Evolutionary conservation across 2,113 vertebrate species (phyloP).

Genomic region (Motacilla tschutschensis): DNA sequence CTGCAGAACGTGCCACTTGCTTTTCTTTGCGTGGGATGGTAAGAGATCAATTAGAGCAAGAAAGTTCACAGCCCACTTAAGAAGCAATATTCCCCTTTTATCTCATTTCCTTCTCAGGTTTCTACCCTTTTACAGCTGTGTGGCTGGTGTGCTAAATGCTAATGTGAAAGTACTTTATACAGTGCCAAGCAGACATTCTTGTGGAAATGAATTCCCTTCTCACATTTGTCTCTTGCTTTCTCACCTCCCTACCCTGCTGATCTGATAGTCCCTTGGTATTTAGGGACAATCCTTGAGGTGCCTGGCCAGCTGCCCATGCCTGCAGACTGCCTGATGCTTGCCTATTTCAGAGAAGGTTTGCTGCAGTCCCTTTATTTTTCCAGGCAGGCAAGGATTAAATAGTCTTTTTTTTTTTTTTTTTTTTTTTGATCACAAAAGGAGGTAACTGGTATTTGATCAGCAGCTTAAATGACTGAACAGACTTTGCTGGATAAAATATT

Average conservation of each 20-base stretch:
- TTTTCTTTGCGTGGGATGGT: conserved; percentile 52
- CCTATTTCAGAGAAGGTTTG: not conserved
- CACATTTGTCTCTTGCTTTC: not conserved
- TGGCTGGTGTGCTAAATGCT: conserved; percentile 53
- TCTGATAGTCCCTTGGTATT: conserved; percentile 2
- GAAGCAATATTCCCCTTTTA: conserved; percentile 62
- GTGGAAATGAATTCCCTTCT: conserved; percentile 41
- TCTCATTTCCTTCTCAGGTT: conserved; percentile 50
- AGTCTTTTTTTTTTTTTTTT: not conserved
- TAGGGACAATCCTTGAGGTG: not conserved
- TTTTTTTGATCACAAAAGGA: not conserved
- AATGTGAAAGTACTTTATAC: conserved; percentile 48
- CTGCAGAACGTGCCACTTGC: conserved; percentile 29
- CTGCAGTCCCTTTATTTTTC: not conserved
- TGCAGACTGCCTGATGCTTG: not conserved
- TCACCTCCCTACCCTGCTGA: not conserved
- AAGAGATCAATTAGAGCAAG: conserved; percentile 62
- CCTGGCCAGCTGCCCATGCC: not conserved
- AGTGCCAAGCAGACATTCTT: conserved; percentile 45
- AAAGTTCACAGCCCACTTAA: conserved; percentile 65
- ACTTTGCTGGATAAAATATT: not conserved
- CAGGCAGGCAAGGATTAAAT: not conserved
- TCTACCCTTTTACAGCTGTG: conserved; percentile 42
- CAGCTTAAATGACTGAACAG: not conserved
- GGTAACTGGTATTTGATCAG: not conserved